phyloP scores from a whole-genome alignment of 2,888 invertebrate species.

The Stenichneumon culpator region DNA sequence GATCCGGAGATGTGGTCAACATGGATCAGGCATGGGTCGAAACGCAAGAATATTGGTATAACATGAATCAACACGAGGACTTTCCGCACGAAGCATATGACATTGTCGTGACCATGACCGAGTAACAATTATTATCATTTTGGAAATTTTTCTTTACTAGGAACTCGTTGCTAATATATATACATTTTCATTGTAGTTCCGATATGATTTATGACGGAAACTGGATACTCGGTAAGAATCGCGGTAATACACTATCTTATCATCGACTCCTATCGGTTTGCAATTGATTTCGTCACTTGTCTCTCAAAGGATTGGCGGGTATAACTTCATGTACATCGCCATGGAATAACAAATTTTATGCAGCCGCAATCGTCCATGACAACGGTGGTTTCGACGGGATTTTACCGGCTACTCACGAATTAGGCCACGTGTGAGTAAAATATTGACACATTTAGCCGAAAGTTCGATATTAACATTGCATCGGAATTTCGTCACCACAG shows the following conservation, averaged over 20 bases:
- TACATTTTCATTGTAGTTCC: neutral
- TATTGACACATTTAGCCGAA: neutral
- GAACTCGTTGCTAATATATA: neutral
- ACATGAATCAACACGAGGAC: neutral
- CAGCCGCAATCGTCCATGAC: slow-evolving; percentile 33
- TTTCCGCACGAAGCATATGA: neutral
- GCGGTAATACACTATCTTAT: neutral
- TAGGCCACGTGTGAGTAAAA: slow-evolving; percentile 54
- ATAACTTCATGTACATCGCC: neutral
- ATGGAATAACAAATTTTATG: neutral
- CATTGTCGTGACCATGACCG: slow-evolving; percentile 3
- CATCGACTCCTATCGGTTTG: neutral
- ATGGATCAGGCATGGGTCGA: neutral
- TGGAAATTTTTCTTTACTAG: neutral
- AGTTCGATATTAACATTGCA: neutral
- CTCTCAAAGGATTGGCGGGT: neutral
- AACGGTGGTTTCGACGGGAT: slow-evolving; percentile 36
- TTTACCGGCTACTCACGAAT: slow-evolving; percentile 49
- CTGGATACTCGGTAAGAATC: neutral
- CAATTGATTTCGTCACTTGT: neutral
- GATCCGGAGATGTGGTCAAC: neutral
- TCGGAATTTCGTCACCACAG: slow-evolving; percentile 13
- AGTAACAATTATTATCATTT: neutral
- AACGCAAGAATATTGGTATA: neutral
- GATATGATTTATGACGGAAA: neutral